These are phyloP conservation scores for Craniophora ligustri DNA, from an alignment of 2,888 invertebrate genomes.

Conservation along the genomic window DNA sequence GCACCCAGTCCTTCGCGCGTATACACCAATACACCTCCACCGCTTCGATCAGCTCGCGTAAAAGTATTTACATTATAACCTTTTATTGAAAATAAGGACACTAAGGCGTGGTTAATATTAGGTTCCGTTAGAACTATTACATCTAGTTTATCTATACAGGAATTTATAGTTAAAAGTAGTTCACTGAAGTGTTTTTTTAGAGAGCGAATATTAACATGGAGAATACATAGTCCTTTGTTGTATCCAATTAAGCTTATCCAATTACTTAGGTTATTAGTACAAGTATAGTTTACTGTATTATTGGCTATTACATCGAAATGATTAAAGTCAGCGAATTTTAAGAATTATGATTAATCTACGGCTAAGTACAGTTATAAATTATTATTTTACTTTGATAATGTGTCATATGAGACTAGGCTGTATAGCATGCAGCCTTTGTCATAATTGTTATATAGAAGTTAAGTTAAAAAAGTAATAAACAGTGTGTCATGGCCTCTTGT, in stretches of 20 bases:
- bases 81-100: slow-evolving; percentile 29
- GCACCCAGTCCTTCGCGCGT: not conserved
- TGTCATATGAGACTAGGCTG: no score
- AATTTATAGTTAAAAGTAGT: slow-evolving; percentile 7
- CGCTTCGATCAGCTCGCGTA: not conserved
- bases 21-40: slow-evolving; percentile 6
- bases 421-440: no score
- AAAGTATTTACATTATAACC: slow-evolving; percentile 1
- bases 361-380: not conserved
- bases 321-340: slow-evolving; percentile 6
- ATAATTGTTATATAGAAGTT: no score
- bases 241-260: slow-evolving; percentile 2
- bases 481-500: no score
- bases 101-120: slow-evolving; percentile 7
- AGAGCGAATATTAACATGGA: slow-evolving; percentile 16
- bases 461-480: no score
- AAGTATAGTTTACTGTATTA: slow-evolving; percentile 4
- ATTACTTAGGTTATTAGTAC: not conserved
- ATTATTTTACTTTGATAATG: slow-evolving; percentile 5
- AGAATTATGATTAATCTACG: not conserved
- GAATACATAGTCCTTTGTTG: slow-evolving; percentile 3
- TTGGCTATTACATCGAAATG: not conserved
- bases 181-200: slow-evolving; percentile 16
- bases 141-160: slow-evolving; percentile 4
- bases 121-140: slow-evolving; percentile 19